Evolutionary conservation across 2,888 invertebrate genomes (phyloP), one percentile per base, ranked within the genome.

Genomic region (Dascillus cervinus): DNA sequence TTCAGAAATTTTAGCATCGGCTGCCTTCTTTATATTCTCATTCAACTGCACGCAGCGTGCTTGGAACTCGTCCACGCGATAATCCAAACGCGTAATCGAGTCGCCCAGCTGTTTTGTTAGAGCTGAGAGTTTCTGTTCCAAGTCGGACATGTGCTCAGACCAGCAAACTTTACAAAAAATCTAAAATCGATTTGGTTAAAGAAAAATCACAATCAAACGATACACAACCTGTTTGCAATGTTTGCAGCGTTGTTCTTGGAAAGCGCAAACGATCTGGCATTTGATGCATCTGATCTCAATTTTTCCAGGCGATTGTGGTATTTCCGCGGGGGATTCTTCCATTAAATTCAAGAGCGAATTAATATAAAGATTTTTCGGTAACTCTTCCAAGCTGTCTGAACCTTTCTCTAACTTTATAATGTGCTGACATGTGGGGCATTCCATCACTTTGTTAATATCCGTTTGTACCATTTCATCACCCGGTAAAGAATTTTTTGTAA

Each of bases 351-450:
- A 62, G 20, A 82, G 58, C 1, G 75, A 75, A 45, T 79, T 74
- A 25, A 81, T 72, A 54, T 81, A 79, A 22, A 79, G 60, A 55
- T 82, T 82, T 4, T 73, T 72, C n/a, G 79, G 80, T n/a, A 81
- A 58, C 2, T 65, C 56, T 10, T 72, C 68, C 10, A 78, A 55
- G 24, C 71, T 71, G 26, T 66, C 66, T 1, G 68, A 50, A 2
- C 72, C 71, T 1, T 67, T 66, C 2, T 69, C 57, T 41, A 72
- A 64, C 12, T 65, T 60, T 12, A 61, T 60, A 2, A 65, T 64
- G 12, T 42, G 29, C 19, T 71, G 66, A 53, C 82, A 82, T 32
- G 74, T 66, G 1, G 81, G 79, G 45, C 81, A 82, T 6, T 40
- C 43, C 1, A 27, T 44, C 34, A 20, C 11, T 30, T 24, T 28